Percentiles rank a stretch among this genome's conserved stretches.
These are phyloP conservation scores for Buceros bicornis DNA, from an alignment of 2,797 vertebrate species.

Conservation along the genomic window DNA sequence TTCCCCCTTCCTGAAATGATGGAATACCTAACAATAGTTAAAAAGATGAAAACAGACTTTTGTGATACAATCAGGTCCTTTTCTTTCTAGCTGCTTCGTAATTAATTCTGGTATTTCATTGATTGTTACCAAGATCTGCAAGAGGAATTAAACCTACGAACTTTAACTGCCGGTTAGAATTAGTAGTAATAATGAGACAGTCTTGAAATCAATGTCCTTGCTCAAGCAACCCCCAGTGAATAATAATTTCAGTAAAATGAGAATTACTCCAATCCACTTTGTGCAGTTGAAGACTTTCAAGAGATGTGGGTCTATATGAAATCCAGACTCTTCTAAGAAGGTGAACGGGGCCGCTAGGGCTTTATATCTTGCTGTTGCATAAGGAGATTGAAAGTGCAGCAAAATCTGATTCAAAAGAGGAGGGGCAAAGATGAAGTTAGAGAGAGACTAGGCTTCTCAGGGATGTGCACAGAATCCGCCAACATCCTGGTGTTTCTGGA, in stretches of 20 bases:
- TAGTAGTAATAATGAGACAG: neutral
- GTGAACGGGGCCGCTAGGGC: neutral
- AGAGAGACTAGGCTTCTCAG: neutral
- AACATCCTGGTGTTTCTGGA: neutral
- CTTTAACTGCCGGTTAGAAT: neutral
- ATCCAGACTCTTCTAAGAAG: neutral
- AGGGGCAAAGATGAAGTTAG: neutral
- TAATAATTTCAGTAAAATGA: neutral
- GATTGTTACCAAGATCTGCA: neutral
- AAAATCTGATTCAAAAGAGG: neutral
- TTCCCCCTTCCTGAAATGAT: accelerated
- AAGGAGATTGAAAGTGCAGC: neutral
- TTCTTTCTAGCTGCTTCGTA: neutral
- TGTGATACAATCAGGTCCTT: neutral
- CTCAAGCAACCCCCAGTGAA: neutral
- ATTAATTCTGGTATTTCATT: neutral
- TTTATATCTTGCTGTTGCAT: neutral
- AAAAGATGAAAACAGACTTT: neutral
- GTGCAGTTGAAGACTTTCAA: neutral
- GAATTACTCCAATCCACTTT: neutral
- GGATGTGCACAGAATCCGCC: neutral
- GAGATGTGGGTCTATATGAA: neutral
- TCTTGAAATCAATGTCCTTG: neutral
- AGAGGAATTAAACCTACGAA: neutral
- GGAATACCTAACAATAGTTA: neutral